Percentiles rank a stretch among this genome's conserved stretches.
Evolutionary conservation across 2,797 vertebrate species (phyloP).

Genomic region (Odontamblyopus lacepedii): DNA sequence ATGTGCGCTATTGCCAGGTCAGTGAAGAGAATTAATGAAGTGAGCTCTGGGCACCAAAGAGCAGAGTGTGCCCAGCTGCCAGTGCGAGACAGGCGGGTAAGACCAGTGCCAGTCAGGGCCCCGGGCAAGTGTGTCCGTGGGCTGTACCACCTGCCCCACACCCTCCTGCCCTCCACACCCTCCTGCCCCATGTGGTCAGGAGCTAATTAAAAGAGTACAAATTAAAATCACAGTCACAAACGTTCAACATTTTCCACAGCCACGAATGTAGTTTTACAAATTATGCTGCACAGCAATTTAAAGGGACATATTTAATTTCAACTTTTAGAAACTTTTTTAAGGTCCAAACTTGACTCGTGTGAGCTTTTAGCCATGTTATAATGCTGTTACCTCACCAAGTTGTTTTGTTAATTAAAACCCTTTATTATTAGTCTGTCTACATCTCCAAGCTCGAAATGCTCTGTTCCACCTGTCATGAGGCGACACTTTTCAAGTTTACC

Average conservation of each 20-base stretch:
- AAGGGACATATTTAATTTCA: too few species aligned
- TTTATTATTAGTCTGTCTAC: too few species aligned
- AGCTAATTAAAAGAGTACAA: constrained; percentile 76
- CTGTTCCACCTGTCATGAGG: too few species aligned
- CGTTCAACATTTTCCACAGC: not conserved
- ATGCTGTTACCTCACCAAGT: too few species aligned
- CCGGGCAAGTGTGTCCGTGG: constrained; percentile 59
- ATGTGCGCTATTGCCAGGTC: constrained; percentile 32
- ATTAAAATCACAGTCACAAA: constrained; percentile 64
- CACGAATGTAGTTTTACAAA: too few species aligned
- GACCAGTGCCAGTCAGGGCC: constrained; percentile 61
- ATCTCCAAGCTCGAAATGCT: too few species aligned
- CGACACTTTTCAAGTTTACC: too few species aligned
- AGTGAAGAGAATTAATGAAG: constrained; percentile 39
- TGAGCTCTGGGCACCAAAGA: constrained; percentile 49
- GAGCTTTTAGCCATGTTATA: too few species aligned
- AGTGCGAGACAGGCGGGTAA: constrained; percentile 53
- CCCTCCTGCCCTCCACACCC: constrained; percentile 26
- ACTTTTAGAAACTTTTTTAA: too few species aligned
- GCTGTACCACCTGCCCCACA: constrained; percentile 42
- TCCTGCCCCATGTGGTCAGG: constrained; percentile 42
- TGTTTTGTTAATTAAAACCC: too few species aligned
- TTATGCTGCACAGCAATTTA: too few species aligned
- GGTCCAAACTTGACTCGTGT: too few species aligned
- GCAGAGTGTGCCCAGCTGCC: constrained; percentile 53